Percentiles rank a stretch among this genome's conserved stretches.
Conservation (phyloP, 1,140 invertebrate species). For the Yoshiicerus persimilis region DNA sequence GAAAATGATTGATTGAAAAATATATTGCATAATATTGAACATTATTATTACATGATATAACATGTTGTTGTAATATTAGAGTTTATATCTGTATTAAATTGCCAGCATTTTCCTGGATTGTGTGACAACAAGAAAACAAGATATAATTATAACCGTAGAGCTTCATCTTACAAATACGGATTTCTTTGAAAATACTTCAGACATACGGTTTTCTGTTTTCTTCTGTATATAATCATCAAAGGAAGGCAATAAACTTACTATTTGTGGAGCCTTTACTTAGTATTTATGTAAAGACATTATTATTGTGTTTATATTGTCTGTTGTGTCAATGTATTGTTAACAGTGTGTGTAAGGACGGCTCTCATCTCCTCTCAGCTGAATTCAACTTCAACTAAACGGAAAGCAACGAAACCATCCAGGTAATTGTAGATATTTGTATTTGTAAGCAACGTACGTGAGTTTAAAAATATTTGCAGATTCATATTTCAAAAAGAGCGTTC, state of each 20-base stretch:
- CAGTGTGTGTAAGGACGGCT: neutral
- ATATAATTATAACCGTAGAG: neutral
- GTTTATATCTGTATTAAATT: neutral
- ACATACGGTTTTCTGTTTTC: neutral
- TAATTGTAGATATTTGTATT: slow-evolving; percentile 2
- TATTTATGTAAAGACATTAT: slow-evolving; percentile 4
- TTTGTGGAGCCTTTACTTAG: neutral
- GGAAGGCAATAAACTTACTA: neutral
- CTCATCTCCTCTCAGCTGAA: neutral
- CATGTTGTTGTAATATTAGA: too few species aligned
- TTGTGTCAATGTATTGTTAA: neutral
- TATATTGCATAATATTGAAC: neutral
- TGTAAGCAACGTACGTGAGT: slow-evolving; percentile 14
- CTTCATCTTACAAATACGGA: neutral
- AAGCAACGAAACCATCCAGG: neutral
- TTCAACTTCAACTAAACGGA: neutral
- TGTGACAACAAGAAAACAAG: neutral
- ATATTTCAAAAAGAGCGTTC: slow-evolving; percentile 47
- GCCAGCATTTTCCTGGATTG: neutral
- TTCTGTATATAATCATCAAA: neutral
- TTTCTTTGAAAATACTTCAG: neutral
- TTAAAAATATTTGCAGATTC: slow-evolving; percentile 48
- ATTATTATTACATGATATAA: neutral
- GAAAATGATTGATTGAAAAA: neutral
- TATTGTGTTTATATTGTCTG: neutral